Evolutionary conservation across 1,140 invertebrate genomes (phyloP).

Genomic region (Zaprionus vittiger): DNA sequence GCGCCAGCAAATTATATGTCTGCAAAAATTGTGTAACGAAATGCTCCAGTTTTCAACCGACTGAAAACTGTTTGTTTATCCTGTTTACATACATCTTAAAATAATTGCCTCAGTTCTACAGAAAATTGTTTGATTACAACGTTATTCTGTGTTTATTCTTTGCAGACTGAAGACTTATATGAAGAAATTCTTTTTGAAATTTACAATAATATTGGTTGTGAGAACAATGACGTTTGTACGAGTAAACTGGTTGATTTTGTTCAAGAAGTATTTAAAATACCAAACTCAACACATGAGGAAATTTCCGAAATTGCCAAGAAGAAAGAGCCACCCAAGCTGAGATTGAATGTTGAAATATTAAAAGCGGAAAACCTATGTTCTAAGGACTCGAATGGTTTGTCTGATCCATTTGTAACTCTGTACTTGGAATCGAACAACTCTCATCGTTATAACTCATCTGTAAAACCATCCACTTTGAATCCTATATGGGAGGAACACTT

Average conservation of each 20-base stretch:
- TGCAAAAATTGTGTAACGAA: not conserved
- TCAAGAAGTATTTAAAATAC: constrained; percentile 94
- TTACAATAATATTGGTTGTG: constrained; percentile 95
- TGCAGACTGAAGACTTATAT: constrained; percentile 95
- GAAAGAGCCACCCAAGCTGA: constrained; percentile 95
- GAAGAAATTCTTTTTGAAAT: constrained; percentile 96
- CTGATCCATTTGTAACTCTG: constrained; percentile 96
- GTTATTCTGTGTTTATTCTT: constrained; percentile 3
- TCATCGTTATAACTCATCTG: constrained; percentile 94
- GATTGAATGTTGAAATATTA: constrained; percentile 96
- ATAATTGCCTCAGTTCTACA: not conserved
- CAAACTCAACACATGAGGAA: constrained; percentile 89
- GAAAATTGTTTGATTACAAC: not conserved
- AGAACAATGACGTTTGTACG: constrained; percentile 89
- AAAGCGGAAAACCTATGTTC: constrained; percentile 96
- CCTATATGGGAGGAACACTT: constrained; percentile 99
- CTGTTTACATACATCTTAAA: not conserved
- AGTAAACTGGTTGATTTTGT: constrained; percentile 91
- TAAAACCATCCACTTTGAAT: constrained; percentile 94
- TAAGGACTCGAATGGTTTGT: constrained; percentile 98
- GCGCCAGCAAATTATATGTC: not conserved
- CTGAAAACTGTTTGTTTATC: not conserved
- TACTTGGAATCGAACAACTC: constrained; percentile 91
- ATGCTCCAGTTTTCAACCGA: not conserved
- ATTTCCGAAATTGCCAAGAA: constrained; percentile 88